These are phyloP conservation scores for Macheiramphus alcinus DNA, from an alignment of 2,113 vertebrate species.

Conservation along the genomic window DNA sequence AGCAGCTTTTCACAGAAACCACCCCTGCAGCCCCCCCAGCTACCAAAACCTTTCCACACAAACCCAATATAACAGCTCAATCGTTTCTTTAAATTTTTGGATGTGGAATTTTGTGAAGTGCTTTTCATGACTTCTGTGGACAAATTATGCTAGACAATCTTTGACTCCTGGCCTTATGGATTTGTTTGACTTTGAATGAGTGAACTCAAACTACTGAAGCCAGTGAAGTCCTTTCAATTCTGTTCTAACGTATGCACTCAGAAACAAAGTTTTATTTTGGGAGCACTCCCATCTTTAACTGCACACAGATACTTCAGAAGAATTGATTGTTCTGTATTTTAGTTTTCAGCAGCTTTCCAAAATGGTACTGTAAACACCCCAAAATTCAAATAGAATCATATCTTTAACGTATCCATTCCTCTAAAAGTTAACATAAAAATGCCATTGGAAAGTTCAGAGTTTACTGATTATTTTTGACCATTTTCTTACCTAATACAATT, in stretches of 20 bases:
- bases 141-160: not conserved
- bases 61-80: not conserved
- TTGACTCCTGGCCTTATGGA: not conserved
- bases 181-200: not conserved
- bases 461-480: not conserved
- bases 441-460: not conserved
- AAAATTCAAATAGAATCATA: not conserved
- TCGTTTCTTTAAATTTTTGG: not conserved
- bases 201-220: not conserved
- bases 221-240: not conserved
- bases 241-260: not conserved
- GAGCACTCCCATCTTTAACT: not conserved
- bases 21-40: accelerated
- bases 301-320: not conserved
- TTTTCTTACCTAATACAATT: not conserved
- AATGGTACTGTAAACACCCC: not conserved
- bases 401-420: not conserved
- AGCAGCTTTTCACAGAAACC: too few species aligned
- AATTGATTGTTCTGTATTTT: not conserved
- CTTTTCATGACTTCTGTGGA: not conserved
- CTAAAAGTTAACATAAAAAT: not conserved
- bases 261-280: not conserved
- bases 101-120: not conserved
- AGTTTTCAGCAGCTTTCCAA: not conserved
- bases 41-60: too few species aligned